phyloP scores from a whole-genome alignment of 1,140 invertebrate species.

The Glomeris maerens region DNA sequence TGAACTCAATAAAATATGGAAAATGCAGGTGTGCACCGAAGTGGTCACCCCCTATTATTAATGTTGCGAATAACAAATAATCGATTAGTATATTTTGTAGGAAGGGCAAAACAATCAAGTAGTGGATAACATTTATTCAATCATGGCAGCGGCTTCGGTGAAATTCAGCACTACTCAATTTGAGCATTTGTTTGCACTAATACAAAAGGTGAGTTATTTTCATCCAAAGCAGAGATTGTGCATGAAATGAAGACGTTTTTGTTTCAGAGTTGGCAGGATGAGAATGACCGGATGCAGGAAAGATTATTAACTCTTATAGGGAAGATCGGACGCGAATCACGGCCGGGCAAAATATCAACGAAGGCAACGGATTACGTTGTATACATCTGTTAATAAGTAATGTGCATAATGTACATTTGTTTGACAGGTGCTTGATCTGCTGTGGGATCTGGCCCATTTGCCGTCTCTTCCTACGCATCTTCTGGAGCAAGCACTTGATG shows the following conservation, averaged over 20 bases:
- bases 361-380: conserved; percentile 14
- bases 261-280: conserved; percentile 34
- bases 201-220: conserved; percentile 30
- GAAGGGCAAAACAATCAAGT: conserved; percentile 35
- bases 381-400: neutral
- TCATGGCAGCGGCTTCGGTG: conserved; percentile 37
- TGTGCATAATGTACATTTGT: conserved; percentile 17
- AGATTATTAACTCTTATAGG: conserved; percentile 37
- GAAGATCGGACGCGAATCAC: conserved; percentile 37
- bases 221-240: neutral
- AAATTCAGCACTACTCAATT: conserved; percentile 37
- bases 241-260: conserved; percentile 12
- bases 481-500: conserved; percentile 35
- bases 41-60: neutral
- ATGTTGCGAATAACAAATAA: neutral
- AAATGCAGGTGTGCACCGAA: conserved; percentile 24
- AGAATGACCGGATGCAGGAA: conserved; percentile 33
- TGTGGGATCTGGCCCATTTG: conserved; percentile 38
- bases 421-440: conserved; percentile 33
- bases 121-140: conserved; percentile 40
- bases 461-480: conserved; percentile 31
- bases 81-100: no score
- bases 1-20: conserved; percentile 39
- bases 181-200: conserved; percentile 34
- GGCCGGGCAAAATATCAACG: conserved; percentile 17